These are phyloP conservation scores for Prochilodus magdalenae DNA, from an alignment of 2,113 vertebrate species.

Conservation along the genomic window DNA sequence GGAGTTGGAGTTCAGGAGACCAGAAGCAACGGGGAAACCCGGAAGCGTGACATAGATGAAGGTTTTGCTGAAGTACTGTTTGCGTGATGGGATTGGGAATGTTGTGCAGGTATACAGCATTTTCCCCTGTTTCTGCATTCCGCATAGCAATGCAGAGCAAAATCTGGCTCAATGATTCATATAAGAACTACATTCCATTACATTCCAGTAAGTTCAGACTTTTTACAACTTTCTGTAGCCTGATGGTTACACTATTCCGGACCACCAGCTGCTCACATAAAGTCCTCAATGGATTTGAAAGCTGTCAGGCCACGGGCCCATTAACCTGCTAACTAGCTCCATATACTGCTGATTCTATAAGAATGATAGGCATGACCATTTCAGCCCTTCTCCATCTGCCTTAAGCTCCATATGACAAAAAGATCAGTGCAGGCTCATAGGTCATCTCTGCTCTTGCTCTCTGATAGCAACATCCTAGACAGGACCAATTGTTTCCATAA, in stretches of 20 bases:
- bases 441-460: slow-evolving; percentile 16
- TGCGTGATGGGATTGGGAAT: too few species aligned
- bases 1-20: too few species aligned
- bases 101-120: too few species aligned
- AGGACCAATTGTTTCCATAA: slow-evolving; percentile 31
- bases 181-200: too few species aligned
- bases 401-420: slow-evolving; percentile 20
- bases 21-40: too few species aligned
- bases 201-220: background rate
- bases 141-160: too few species aligned
- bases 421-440: slow-evolving; percentile 9
- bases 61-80: too few species aligned
- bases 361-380: slow-evolving; percentile 23
- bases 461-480: background rate
- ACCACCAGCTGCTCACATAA: background rate
- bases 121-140: too few species aligned
- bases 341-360: background rate
- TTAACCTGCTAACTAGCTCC: background rate
- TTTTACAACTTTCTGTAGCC: background rate
- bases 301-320: background rate
- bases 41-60: too few species aligned
- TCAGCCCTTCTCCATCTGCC: background rate
- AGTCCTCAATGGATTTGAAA: background rate
- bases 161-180: too few species aligned
- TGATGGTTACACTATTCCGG: background rate